Evolutionary conservation across 2,797 vertebrate species (phyloP).

Genomic region (Tadarida brasiliensis): DNA sequence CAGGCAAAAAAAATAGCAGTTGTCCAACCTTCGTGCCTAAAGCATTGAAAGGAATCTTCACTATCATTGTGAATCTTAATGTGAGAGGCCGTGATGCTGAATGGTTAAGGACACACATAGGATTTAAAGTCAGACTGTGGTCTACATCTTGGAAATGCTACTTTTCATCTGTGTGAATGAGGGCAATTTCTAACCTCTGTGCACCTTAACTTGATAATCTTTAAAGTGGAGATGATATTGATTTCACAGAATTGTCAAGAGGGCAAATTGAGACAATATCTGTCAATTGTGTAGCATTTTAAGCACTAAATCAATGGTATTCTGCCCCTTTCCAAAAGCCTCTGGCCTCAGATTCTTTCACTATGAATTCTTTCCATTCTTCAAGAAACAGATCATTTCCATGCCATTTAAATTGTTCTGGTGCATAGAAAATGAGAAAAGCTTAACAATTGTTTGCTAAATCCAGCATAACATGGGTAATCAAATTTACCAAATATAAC

Average conservation of each 20-base stretch:
- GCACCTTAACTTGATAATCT: not conserved
- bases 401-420: not conserved
- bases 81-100: not conserved
- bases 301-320: not conserved
- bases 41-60: not conserved
- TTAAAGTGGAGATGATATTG: conserved; percentile 4
- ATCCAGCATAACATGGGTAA: conserved; percentile 34
- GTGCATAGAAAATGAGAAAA: conserved; percentile 53
- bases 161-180: not conserved
- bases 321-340: not conserved
- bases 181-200: not conserved
- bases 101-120: not conserved
- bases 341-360: not conserved
- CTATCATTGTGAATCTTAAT: not conserved
- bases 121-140: not conserved
- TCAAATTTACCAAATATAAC: conserved; percentile 47
- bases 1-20: not conserved
- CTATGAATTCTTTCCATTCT: not conserved
- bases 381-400: not conserved
- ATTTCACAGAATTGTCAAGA: not conserved
- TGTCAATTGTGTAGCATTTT: not conserved
- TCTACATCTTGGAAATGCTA: not conserved
- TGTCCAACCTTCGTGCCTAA: not conserved
- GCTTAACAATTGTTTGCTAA: conserved; percentile 33
- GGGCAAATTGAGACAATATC: not conserved